A percentile compares a stretch with the other conserved stretches of the same genome.
Conservation (phyloP, 2,888 invertebrate genomes). For the Caradrina kadenii region DNA sequence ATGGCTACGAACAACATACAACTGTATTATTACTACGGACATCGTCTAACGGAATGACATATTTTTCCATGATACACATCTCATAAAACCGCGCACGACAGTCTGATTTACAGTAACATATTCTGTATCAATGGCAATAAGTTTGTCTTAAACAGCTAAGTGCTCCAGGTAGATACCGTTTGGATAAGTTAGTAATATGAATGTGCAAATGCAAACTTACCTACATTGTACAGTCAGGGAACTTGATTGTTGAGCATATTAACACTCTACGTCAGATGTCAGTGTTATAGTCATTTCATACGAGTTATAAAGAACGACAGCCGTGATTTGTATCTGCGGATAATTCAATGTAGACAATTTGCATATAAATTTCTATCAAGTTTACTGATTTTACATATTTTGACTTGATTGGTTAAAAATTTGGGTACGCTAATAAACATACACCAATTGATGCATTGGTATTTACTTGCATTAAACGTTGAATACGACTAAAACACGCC, state of each 20-base stretch:
- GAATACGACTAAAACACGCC: not conserved
- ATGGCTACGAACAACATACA: conserved; percentile 79
- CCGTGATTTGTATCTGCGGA: not conserved
- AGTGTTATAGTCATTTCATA: not conserved
- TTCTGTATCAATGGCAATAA: conserved; percentile 79
- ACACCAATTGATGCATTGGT: not conserved
- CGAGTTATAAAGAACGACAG: not conserved
- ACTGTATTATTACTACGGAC: conserved; percentile 80
- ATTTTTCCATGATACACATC: conserved; percentile 85
- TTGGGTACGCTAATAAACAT: not conserved
- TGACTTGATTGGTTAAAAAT: not conserved
- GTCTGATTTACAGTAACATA: conserved; percentile 81
- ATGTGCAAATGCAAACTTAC: conserved; percentile 50
- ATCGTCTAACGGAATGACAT: conserved; percentile 84
- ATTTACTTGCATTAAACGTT: not conserved
- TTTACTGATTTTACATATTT: not conserved
- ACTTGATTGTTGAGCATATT: conserved; percentile 19
- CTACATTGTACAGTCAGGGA: conserved; percentile 15
- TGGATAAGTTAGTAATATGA: conserved; percentile 45
- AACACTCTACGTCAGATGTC: conserved; percentile 6
- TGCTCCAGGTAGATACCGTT: conserved; percentile 61
- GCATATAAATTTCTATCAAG: not conserved
- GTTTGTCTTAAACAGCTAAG: conserved; percentile 73
- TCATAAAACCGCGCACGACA: conserved; percentile 81
- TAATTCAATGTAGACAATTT: not conserved